Base-by-base conservation (phyloP, 1,140 invertebrate species). In the Thaumatotibia leucotreta region DNA sequence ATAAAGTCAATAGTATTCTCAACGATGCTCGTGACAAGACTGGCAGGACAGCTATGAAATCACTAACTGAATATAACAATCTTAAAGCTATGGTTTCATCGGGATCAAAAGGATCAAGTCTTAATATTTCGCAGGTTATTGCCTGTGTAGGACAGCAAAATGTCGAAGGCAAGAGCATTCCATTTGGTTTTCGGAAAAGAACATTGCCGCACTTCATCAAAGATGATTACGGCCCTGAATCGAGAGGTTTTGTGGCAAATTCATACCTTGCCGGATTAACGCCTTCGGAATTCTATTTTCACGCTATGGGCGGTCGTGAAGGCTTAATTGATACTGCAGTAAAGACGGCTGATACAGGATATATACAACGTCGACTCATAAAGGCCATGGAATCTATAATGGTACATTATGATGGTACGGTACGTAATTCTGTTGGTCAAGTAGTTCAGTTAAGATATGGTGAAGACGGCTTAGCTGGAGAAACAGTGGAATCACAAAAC, bases 321-420 rank as follows among this genome's bases (percentile, higher is more conserved):
- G 99, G 99, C 96, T 95, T 99, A 68, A 99, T 99, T 90, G 99
- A 99, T 98, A 99, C 99, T 71, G 99, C 99, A 90, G 99, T 99
- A 17, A 99, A 99, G 92, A 99, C 99, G 76, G 99, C 99, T 50
- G 99, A 99, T 94, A 99, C 99, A 78, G 98, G 97, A 79, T 99
- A 99, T 85, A 99, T 99, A 84, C 99, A 99, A 89, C 95, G 99
- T 91, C 97, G 99, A 94, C 92, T 99, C 27, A 99, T 99, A 89
- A 99, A 99, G 92, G 99, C 99, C 95, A 99, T 99, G 99, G 99
- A 99, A 92, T 98, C 97, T 83, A 98, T 99, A 31, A 99, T 99
- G 99, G 97, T 99, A 3, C 97, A 98, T 82, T 99, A 99, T 78
- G 98, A 99, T 80, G 98, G 98, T 8, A 99, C 98, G 0, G 97